phyloP scores from a whole-genome alignment of 2,797 vertebrate genomes.

The Iguana delicatissima region DNA sequence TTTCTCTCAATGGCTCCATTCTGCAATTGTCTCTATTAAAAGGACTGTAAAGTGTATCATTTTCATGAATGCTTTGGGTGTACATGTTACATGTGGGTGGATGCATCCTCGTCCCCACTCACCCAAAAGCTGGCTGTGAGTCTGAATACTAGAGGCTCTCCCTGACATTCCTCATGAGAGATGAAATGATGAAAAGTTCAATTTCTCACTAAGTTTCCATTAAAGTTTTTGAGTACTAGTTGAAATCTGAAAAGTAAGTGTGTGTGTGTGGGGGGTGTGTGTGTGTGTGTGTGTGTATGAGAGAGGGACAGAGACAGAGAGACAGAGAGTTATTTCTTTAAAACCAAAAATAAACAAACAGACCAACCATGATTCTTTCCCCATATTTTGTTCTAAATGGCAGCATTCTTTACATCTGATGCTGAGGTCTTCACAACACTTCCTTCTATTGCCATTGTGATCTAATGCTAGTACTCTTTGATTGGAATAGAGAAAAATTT shows the following conservation, averaged over 20 bases:
- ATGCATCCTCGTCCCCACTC: neutral
- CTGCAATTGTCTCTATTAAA: conserved; percentile 48
- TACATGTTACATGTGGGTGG: conserved; percentile 3
- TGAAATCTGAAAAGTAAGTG: neutral
- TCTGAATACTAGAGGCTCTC: conserved; percentile 13
- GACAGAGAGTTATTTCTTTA: neutral
- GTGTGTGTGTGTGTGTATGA: too few relatives aligned
- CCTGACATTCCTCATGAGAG: conserved; percentile 9
- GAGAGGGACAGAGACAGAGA: too few relatives aligned
- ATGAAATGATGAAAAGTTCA: neutral
- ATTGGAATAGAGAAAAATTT: neutral
- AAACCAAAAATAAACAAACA: neutral
- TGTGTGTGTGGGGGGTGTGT: too few relatives aligned
- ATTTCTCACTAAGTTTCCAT: neutral
- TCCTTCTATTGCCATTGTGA: neutral
- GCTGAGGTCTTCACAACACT: neutral
- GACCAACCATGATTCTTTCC: neutral
- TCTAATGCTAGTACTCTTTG: neutral
- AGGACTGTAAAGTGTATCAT: conserved; percentile 47
- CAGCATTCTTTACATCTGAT: neutral
- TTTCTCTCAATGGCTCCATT: conserved; percentile 24
- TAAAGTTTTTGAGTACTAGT: neutral
- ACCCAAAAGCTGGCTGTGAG: conserved; percentile 16
- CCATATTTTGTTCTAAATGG: neutral
- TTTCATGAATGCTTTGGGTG: conserved; percentile 24